These are phyloP conservation scores for Adelognathus sp. DNA, from an alignment of 2,888 invertebrate genomes.

Conservation along the genomic window DNA sequence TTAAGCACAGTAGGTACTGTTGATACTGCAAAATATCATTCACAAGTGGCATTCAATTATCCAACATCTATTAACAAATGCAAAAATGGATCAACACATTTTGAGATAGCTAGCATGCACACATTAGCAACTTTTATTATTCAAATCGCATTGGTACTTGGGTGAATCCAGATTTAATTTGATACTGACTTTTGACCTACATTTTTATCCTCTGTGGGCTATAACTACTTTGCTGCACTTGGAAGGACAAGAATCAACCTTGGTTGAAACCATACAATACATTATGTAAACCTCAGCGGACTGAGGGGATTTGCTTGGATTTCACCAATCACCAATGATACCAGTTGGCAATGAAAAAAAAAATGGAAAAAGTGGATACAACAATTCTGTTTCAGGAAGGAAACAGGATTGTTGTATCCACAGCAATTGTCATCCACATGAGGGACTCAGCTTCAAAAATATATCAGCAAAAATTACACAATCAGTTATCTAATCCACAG, in stretches of 20 bases:
- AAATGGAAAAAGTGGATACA: not conserved
- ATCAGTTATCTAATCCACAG: no score
- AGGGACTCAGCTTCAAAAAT: no score
- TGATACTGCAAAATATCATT: no score
- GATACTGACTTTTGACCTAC: conserved; percentile 29
- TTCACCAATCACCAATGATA: conserved; percentile 1
- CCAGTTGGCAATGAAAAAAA: not conserved
- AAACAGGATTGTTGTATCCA: not conserved
- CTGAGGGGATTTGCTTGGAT: conserved; percentile 19
- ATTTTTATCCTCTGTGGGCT: not conserved
- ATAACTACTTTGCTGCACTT: not conserved
- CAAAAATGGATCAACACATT: no score
- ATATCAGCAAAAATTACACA: no score
- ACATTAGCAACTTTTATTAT: no score
- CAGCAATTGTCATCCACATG: no score
- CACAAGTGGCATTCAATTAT: no score
- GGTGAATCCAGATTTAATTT: not conserved
- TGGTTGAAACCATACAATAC: conserved; percentile 67
- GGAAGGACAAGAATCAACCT: conserved; percentile 53
- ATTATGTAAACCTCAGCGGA: conserved; percentile 57
- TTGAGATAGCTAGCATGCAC: no score
- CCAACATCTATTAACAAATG: no score
- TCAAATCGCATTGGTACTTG: no score
- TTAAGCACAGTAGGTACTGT: no score
- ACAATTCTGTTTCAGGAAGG: not conserved